Evolutionary conservation across 2,113 vertebrate species (phyloP).

Genomic region (Petrocephalus zakoni): DNA sequence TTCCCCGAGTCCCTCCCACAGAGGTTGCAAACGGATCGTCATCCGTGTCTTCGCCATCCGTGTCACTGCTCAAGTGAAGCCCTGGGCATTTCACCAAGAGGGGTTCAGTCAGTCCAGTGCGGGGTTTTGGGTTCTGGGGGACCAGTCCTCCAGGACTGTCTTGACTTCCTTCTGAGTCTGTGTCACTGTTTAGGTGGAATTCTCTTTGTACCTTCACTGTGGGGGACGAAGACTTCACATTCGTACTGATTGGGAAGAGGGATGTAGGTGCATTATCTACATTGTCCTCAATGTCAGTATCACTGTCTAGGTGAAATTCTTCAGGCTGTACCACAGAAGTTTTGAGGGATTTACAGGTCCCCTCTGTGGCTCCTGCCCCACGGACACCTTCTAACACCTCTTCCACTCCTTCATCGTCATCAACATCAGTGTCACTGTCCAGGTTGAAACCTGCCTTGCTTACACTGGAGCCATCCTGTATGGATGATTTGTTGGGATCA

Average conservation of each 20-base stretch:
- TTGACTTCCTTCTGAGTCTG: conserved; percentile 53
- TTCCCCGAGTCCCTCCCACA: not conserved
- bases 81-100: not conserved
- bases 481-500: not conserved
- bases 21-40: not conserved
- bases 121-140: not conserved
- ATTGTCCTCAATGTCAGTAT: conserved; percentile 49
- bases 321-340: not conserved
- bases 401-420: not conserved
- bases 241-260: conserved; percentile 16
- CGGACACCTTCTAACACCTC: not conserved
- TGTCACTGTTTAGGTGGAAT: conserved; percentile 53
- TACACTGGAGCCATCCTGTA: not conserved
- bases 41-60: conserved; percentile 33
- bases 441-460: not conserved
- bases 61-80: conserved; percentile 40
- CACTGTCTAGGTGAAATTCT: conserved; percentile 39
- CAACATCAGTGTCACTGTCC: conserved; percentile 21
- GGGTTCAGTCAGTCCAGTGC: conserved; percentile 11
- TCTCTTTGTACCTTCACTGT: conserved; percentile 17
- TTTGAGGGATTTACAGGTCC: not conserved
- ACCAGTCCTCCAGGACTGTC: not conserved
- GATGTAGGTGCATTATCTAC: conserved; percentile 21
- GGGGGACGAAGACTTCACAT: not conserved
- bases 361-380: not conserved